Conservation (phyloP, 2,797 vertebrate species). For the Phalloptychus januarius region DNA sequence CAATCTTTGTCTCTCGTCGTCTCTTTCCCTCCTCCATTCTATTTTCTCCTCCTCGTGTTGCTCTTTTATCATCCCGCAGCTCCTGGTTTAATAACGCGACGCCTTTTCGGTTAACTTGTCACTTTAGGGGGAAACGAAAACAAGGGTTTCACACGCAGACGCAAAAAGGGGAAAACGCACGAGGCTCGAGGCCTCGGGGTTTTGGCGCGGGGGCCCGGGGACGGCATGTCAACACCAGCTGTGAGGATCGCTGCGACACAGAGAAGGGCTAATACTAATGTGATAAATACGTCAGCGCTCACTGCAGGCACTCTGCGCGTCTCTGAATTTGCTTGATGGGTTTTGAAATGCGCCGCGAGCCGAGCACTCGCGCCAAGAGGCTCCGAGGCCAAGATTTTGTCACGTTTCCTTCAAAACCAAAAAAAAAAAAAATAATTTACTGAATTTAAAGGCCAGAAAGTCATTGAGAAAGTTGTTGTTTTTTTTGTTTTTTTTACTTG, state of each 20-base stretch:
- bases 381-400: slow-evolving; percentile 36
- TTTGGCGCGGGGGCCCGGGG: slow-evolving; percentile 60
- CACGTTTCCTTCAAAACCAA: slow-evolving; percentile 18
- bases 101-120: slow-evolving; percentile 32
- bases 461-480: neutral
- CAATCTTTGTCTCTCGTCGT: slow-evolving; percentile 79
- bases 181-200: slow-evolving; percentile 58
- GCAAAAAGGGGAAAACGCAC: slow-evolving; percentile 8
- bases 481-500: neutral
- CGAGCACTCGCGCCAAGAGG: slow-evolving; percentile 35
- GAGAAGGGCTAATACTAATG: slow-evolving; percentile 83
- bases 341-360: slow-evolving; percentile 44
- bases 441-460: slow-evolving; percentile 15
- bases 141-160: slow-evolving; percentile 47
- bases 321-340: slow-evolving; percentile 52
- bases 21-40: neutral
- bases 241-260: slow-evolving; percentile 75
- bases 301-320: slow-evolving; percentile 62
- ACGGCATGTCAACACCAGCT: slow-evolving; percentile 77
- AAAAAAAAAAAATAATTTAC: slow-evolving; percentile 15
- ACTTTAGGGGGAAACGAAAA: slow-evolving; percentile 59
- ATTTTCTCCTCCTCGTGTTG: slow-evolving; percentile 5
- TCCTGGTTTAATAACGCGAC: slow-evolving; percentile 20
- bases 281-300: slow-evolving; percentile 82
- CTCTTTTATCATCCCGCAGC: slow-evolving; percentile 14